phyloP scores from a whole-genome alignment of 2,888 invertebrate species.

The Lucinisca nassula region DNA sequence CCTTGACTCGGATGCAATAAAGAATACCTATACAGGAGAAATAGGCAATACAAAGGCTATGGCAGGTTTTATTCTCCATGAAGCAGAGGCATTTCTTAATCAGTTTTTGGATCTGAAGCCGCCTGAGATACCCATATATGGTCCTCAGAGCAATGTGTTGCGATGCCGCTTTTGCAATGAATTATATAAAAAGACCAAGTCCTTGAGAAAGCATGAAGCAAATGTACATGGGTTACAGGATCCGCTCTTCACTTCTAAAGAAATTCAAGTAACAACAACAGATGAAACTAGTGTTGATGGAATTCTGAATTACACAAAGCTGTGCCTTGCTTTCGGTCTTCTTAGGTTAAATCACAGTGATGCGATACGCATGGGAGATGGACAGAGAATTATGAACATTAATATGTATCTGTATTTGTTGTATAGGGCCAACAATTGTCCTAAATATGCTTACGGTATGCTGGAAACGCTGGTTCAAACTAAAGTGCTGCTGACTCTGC shows the following conservation, averaged over 20 bases:
- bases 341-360: constrained; percentile 42
- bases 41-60: constrained; percentile 32
- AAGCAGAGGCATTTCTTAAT: not conserved
- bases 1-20: not conserved
- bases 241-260: not conserved
- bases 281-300: not conserved
- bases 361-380: constrained; percentile 55
- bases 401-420: constrained; percentile 33
- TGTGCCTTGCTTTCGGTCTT: constrained; percentile 21
- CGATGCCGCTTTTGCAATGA: constrained; percentile 36
- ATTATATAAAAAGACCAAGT: constrained; percentile 24
- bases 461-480: constrained; percentile 49
- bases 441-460: constrained; percentile 58
- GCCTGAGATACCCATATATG: constrained; percentile 16
- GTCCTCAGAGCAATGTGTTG: constrained; percentile 20
- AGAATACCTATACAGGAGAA: constrained; percentile 26
- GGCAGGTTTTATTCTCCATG: not conserved
- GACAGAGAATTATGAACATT: constrained; percentile 40
- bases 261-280: not conserved
- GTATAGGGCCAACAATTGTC: constrained; percentile 39
- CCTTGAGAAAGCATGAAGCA: constrained; percentile 39
- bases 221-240: constrained; percentile 17
- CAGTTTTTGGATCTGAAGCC: not conserved
- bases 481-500: constrained; percentile 37
- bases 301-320: constrained; percentile 34